A percentile compares a stretch with the other conserved stretches of the same genome.
Conservation (phyloP, 2,797 vertebrate genomes). For the Setipinna tenuifilis region DNA sequence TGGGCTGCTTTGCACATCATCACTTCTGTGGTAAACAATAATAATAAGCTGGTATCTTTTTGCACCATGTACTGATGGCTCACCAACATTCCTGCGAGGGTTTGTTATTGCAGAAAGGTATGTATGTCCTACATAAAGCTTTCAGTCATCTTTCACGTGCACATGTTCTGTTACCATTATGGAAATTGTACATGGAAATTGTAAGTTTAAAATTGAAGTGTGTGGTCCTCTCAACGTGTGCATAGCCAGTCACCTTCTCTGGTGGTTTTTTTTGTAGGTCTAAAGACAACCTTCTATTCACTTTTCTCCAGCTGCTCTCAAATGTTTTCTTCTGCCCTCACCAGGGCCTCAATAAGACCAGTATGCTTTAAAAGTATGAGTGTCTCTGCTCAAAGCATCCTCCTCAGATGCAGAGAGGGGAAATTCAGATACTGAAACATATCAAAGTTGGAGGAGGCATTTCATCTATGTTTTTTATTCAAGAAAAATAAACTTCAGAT, state of each 20-base stretch:
- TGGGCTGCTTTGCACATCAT: slow-evolving; percentile 16
- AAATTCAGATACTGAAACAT: not conserved
- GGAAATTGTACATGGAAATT: not conserved
- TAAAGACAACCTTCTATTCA: not conserved
- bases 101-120: not conserved
- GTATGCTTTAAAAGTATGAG: not conserved
- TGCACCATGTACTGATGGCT: not conserved
- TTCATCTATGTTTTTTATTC: slow-evolving; percentile 5
- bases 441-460: not conserved
- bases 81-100: not conserved
- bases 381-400: not conserved
- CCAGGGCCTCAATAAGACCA: not conserved
- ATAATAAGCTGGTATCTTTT: slow-evolving; percentile 18
- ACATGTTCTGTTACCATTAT: not conserved
- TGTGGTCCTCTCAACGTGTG: not conserved
- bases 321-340: not conserved
- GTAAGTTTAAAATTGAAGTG: not conserved
- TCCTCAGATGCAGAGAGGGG: not conserved
- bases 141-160: not conserved
- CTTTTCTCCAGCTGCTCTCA: not conserved
- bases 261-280: not conserved
- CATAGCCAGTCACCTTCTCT: slow-evolving; percentile 1
- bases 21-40: slow-evolving; percentile 22
- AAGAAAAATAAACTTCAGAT: slow-evolving; percentile 14
- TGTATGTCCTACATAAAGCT: slow-evolving; percentile 2